Percentiles rank a stretch among this genome's conserved stretches.
These are phyloP conservation scores for Drosophila nr. fundita DNA, from an alignment of 2,888 invertebrate species.

Conservation along the genomic window DNA sequence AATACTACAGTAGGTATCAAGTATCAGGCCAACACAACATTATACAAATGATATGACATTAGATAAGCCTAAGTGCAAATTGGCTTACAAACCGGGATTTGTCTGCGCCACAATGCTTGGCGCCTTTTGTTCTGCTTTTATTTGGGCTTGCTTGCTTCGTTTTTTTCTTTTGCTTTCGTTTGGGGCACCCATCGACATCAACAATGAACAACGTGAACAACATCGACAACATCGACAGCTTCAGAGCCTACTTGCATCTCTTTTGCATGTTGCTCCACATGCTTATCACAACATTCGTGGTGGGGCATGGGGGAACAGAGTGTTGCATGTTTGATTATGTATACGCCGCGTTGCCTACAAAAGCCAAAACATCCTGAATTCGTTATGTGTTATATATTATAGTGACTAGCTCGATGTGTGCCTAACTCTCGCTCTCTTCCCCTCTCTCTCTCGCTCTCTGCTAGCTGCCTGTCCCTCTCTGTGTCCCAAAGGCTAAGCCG, in stretches of 20 bases:
- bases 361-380: neutral
- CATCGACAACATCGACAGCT: slow-evolving; percentile 25
- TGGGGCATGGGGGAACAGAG: slow-evolving; percentile 20
- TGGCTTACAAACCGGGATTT: slow-evolving; percentile 85
- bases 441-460: neutral
- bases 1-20: slow-evolving; percentile 74
- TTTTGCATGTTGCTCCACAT: slow-evolving; percentile 52
- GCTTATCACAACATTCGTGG: slow-evolving; percentile 50
- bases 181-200: slow-evolving; percentile 14
- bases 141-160: slow-evolving; percentile 2
- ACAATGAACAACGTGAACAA: slow-evolving; percentile 1
- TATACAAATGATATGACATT: slow-evolving; percentile 85
- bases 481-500: slow-evolving; percentile 44
- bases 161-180: neutral
- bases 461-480: neutral
- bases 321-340: slow-evolving; percentile 19
- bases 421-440: neutral
- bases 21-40: slow-evolving; percentile 82
- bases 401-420: slow-evolving; percentile 10
- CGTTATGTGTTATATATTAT: neutral
- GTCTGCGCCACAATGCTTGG: slow-evolving; percentile 52
- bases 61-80: slow-evolving; percentile 85
- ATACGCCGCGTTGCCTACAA: slow-evolving; percentile 4
- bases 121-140: slow-evolving; percentile 29
- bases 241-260: slow-evolving; percentile 35